A percentile compares a stretch with the other conserved stretches of the same genome.
phyloP scores from a whole-genome alignment of 2,888 invertebrate genomes.

The Chloromyia formosa region DNA sequence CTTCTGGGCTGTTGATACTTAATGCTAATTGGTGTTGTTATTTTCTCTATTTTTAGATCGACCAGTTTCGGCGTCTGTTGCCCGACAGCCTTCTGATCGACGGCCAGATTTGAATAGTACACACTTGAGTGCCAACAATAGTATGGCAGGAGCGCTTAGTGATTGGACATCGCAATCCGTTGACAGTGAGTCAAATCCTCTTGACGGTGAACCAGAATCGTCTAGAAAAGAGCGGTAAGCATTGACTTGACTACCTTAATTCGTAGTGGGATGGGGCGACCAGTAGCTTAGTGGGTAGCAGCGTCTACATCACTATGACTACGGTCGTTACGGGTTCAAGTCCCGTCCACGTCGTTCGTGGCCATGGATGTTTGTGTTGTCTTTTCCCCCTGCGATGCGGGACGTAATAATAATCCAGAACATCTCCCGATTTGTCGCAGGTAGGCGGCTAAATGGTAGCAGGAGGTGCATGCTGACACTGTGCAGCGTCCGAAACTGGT shows the following conservation, averaged over 20 bases:
- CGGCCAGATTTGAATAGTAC: constrained; percentile 61
- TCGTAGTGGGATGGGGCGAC: background rate
- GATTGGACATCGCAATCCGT: constrained; percentile 55
- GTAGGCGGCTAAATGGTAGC: no score
- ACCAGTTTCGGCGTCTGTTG: constrained; percentile 60
- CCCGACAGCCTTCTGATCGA: constrained; percentile 63
- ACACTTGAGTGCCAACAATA: constrained; percentile 57
- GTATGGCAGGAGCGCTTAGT: constrained; percentile 55
- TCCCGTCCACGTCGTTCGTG: no score
- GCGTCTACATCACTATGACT: no score
- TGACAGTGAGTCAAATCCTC: constrained; percentile 57
- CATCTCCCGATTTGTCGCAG: no score
- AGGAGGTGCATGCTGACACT: no score
- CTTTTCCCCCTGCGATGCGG: no score
- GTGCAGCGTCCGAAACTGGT: no score
- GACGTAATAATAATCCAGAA: no score
- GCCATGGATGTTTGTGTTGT: no score
- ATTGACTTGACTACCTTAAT: background rate
- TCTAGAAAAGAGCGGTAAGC: constrained; percentile 54
- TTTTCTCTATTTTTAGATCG: constrained; percentile 56
- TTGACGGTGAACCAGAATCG: constrained; percentile 56
- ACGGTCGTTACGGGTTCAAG: no score
- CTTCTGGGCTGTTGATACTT: background rate
- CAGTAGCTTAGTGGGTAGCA: no score
- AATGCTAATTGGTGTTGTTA: background rate